Evolutionary conservation across 2,888 invertebrate genomes (phyloP), one percentile per base, ranked within the genome.

Genomic region (Mongoloraphidia duomilia): DNA sequence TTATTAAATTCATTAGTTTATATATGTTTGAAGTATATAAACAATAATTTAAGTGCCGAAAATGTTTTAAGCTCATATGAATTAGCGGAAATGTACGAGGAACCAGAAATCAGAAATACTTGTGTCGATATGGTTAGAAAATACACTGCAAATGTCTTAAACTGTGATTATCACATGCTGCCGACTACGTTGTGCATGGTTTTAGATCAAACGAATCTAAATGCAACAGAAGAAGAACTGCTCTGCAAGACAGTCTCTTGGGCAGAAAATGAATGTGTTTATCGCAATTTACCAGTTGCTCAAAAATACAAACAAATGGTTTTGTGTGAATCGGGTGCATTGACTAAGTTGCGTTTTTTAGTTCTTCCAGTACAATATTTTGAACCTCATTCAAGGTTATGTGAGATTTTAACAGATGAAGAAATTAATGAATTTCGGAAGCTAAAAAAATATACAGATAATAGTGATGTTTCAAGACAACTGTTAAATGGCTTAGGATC

Each of bases 71-170:
- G 75, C 51, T 69, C 77, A 50, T 72, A 78, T 47, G 78, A 77
- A 60, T 78, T 77, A 59, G 75, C 79, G 12, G 75, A 77, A 55
- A 67, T 77, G 59, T 76, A 77, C 59, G 75, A 76, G 52, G 69
- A 75, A 55, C 65, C 70, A 53, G 63, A 74, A 42, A 64, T 76
- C 4, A 62, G 69, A 52, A 67, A 68, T 26, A 60, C 63, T 56
- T 75, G 79, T 54, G 59, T 77, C 11, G 70, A 72, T 56, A 67
- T 78, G 53, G 73, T 79, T 56, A 69, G 73, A 59, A 68, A 71
- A 59, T 76, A 75, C 65, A 70, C 76, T 11, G 67, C 66, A 55
- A 74, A 74, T 57, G 64, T 78, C 46, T 64, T 79, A 46, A 63
- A 66, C 60, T 71, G 69, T 53, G 68, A 70, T 55, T 74, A 69